phyloP scores from a whole-genome alignment of 2,797 vertebrate species.

The Gobionotothen gibberifrons region DNA sequence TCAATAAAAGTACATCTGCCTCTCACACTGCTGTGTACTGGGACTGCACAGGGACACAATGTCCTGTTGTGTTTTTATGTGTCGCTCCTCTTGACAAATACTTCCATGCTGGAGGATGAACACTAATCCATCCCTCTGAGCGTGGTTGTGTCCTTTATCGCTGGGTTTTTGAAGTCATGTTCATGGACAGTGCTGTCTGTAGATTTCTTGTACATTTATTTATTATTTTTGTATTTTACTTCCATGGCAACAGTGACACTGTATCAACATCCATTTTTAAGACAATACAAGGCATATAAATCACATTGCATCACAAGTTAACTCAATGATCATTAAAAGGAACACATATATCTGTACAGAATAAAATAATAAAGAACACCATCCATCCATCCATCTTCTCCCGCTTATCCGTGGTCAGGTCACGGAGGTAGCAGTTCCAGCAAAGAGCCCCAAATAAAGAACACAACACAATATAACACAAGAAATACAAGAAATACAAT shows the following conservation, averaged over 20 bases:
- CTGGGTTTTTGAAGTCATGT: constrained; percentile 30
- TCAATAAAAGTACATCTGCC: constrained; percentile 75
- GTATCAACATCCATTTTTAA: neutral
- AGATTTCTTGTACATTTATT: neutral
- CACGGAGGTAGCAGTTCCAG: no score
- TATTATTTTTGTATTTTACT: neutral
- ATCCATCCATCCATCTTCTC: no score
- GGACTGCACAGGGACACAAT: constrained; percentile 48
- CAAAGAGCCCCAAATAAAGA: no score
- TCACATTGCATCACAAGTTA: neutral
- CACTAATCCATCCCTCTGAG: constrained; percentile 33
- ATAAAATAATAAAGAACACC: neutral
- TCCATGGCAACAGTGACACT: neutral
- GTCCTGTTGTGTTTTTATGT: constrained; percentile 63
- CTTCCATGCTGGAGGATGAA: constrained; percentile 69
- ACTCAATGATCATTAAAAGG: neutral
- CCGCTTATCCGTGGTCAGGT: no score
- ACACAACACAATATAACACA: no score
- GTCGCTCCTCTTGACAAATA: constrained; percentile 61
- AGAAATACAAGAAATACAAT: neutral
- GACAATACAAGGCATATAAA: neutral
- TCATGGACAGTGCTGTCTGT: neutral
- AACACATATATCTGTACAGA: neutral
- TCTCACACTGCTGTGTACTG: constrained; percentile 53
- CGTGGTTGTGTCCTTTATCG: constrained; percentile 27